A percentile compares a stretch with the other conserved stretches of the same genome.
Conservation (phyloP, 1,140 invertebrate species). For the Pseudomyrmex cubaensis region DNA sequence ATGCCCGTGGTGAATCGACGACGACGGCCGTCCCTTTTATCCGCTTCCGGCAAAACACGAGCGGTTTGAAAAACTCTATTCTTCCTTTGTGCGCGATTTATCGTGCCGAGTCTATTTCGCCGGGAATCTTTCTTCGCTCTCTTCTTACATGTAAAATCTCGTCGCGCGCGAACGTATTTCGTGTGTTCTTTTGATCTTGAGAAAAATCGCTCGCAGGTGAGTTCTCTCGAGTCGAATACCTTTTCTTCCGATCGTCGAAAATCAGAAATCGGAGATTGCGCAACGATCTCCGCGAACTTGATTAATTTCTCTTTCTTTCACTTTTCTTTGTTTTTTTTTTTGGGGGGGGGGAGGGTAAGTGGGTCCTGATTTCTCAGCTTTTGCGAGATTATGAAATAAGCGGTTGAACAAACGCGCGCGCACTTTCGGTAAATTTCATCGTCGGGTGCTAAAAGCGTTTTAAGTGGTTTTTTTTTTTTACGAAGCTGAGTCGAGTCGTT, state of each 20-base stretch:
- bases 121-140: no score
- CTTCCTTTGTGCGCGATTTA: no score
- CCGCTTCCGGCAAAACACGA: background rate
- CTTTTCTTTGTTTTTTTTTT: no score
- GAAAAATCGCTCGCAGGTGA: constrained; percentile 8
- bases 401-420: background rate
- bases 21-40: background rate
- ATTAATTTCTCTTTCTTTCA: background rate
- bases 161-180: no score
- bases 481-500: background rate
- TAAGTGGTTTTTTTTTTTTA: constrained; percentile 17
- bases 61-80: no score
- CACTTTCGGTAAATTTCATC: background rate
- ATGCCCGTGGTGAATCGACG: background rate
- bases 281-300: background rate
- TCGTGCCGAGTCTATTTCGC: no score
- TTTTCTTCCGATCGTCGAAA: background rate
- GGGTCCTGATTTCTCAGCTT: background rate
- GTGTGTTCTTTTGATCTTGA: no score
- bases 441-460: background rate
- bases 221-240: background rate
- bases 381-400: background rate
- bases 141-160: no score
- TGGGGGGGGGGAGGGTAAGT: background rate
- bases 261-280: background rate